A percentile compares a stretch with the other conserved stretches of the same genome.
phyloP scores from a whole-genome alignment of 2,888 invertebrate genomes.

The Athalia rosae region DNA sequence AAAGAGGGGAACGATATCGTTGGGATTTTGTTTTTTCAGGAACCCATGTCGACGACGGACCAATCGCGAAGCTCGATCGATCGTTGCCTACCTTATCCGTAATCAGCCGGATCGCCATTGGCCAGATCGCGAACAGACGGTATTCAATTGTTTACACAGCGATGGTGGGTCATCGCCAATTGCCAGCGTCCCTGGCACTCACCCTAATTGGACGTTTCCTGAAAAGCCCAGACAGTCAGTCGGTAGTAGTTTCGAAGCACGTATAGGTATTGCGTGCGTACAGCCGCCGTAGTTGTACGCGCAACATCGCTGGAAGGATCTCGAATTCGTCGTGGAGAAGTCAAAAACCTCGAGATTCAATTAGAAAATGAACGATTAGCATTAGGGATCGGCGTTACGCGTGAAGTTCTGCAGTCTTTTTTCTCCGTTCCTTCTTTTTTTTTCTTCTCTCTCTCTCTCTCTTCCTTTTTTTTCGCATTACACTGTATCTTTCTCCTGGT shows the following conservation, averaged over 20 bases:
- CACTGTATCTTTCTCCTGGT: conserved; percentile 54
- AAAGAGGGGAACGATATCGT: too few relatives aligned
- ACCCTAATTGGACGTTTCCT: conserved; percentile 40
- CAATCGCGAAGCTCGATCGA: too few relatives aligned
- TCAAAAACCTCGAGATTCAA: too few relatives aligned
- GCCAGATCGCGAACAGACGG: background rate
- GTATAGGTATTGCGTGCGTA: background rate
- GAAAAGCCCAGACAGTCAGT: conserved; percentile 35
- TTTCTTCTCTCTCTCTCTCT: background rate
- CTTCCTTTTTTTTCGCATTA: background rate
- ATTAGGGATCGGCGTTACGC: too few relatives aligned
- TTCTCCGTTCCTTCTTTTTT: background rate
- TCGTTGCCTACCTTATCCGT: too few relatives aligned
- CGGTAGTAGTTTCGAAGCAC: background rate
- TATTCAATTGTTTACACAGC: background rate
- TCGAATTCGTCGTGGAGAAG: too few relatives aligned
- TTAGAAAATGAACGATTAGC: too few relatives aligned
- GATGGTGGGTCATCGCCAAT: background rate
- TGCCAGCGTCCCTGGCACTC: background rate
- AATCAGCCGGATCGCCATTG: too few relatives aligned
- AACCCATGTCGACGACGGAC: too few relatives aligned
- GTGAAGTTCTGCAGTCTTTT: too few relatives aligned
- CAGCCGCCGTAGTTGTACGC: background rate
- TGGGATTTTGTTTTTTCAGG: too few relatives aligned
- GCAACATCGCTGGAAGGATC: too few relatives aligned